Percentiles rank a stretch among this genome's conserved stretches.
Evolutionary conservation across 1,140 invertebrate species (phyloP).

Genomic region (Andrena cerasifolii): DNA sequence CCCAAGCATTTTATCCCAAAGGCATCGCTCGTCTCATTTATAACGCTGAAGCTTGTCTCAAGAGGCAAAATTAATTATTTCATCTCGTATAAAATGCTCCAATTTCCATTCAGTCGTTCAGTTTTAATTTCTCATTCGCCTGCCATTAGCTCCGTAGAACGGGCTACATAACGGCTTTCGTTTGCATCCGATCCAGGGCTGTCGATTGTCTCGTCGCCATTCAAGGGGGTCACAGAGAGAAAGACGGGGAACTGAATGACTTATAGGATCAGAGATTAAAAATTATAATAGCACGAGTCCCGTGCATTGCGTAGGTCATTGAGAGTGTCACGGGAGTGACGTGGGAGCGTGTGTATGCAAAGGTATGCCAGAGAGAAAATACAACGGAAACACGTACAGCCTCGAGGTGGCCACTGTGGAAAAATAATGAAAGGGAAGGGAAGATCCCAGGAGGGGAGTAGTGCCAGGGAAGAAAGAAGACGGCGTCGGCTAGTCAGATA

Average conservation of each 20-base stretch:
- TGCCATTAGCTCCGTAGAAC: background rate
- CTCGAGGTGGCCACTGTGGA: background rate
- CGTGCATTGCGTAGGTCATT: slow-evolving; percentile 48
- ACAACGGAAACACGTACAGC: slow-evolving; percentile 30
- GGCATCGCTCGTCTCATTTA: too few species aligned
- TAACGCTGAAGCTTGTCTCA: too few species aligned
- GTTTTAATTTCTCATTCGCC: background rate
- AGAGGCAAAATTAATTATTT: too few species aligned
- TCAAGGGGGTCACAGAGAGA: too few species aligned
- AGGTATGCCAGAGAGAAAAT: slow-evolving; percentile 61
- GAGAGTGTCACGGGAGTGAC: slow-evolving; percentile 60
- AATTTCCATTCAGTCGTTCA: background rate
- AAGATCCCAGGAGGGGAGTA: background rate
- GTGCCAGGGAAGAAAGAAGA: background rate
- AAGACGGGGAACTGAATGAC: slow-evolving; percentile 14
- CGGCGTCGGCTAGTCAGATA: background rate
- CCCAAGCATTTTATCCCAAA: too few species aligned
- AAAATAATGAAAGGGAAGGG: slow-evolving; percentile 19
- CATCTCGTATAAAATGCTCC: background rate
- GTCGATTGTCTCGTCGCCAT: background rate
- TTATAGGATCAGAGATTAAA: slow-evolving; percentile 41
- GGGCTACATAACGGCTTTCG: background rate
- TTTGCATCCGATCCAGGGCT: background rate
- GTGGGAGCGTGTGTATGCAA: slow-evolving; percentile 52
- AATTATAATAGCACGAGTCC: slow-evolving; percentile 34